These are phyloP conservation scores for Callospermophilus lateralis DNA, from an alignment of 2,113 vertebrate species.

Conservation along the genomic window DNA sequence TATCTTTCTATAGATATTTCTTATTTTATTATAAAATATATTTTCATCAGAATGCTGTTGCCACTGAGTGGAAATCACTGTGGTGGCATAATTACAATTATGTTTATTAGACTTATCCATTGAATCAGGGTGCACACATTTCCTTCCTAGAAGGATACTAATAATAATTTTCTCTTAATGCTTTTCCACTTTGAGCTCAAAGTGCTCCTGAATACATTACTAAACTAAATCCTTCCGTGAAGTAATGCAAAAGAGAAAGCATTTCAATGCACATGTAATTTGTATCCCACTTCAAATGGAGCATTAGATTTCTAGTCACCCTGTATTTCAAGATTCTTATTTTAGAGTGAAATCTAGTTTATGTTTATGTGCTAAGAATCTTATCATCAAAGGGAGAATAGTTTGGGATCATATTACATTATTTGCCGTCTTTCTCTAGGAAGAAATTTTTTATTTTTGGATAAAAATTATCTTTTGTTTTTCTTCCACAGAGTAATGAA, in stretches of 20 bases:
- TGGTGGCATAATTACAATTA: background rate
- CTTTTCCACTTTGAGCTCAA: constrained; percentile 56
- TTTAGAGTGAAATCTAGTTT: constrained; percentile 47
- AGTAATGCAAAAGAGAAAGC: constrained; percentile 20
- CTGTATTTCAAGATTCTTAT: constrained; percentile 15
- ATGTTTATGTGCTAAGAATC: constrained; percentile 2
- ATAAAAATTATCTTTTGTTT: constrained; percentile 43
- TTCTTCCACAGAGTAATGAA: constrained; percentile 5
- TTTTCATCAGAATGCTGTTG: background rate
- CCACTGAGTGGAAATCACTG: background rate
- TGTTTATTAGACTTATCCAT: constrained; percentile 11
- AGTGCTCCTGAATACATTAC: constrained; percentile 41
- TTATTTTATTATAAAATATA: constrained; percentile 13
- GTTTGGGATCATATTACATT: constrained; percentile 14
- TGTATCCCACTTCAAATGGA: background rate
- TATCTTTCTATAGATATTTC: background rate
- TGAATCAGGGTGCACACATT: background rate
- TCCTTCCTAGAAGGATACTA: constrained; percentile 26
- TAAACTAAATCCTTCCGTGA: constrained; percentile 8
- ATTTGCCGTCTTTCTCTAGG: background rate
- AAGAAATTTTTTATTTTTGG: background rate
- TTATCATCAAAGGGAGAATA: constrained; percentile 10
- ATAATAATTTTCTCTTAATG: constrained; percentile 60
- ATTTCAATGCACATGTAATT: constrained; percentile 19
- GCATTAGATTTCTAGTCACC: background rate